These are phyloP conservation scores for Platorchestia sp. DNA, from an alignment of 1,140 invertebrate species.

Conservation along the genomic window DNA sequence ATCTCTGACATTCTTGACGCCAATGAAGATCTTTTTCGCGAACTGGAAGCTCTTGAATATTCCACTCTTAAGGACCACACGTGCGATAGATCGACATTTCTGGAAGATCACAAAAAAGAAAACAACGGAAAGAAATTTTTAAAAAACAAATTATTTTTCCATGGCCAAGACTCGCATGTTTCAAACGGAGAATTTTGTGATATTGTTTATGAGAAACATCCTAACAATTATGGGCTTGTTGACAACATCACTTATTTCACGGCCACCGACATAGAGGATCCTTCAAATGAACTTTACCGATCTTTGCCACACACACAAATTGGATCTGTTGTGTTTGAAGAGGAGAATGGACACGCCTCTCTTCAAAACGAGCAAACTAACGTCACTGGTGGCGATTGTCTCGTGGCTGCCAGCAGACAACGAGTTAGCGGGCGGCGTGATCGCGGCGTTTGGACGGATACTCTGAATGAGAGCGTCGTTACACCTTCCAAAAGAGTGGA, in stretches of 20 bases:
- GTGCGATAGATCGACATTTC: not conserved
- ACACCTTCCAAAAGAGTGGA: slow-evolving; percentile 9
- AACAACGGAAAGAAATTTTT: not conserved
- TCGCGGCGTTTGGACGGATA: slow-evolving; percentile 50
- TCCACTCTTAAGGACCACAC: not conserved
- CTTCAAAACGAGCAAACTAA: not conserved
- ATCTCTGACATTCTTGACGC: slow-evolving; percentile 33
- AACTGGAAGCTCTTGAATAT: slow-evolving; percentile 23
- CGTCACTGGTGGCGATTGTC: slow-evolving; percentile 1
- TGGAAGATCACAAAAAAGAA: not conserved
- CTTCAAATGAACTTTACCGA: not conserved
- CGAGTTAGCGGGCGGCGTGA: slow-evolving; percentile 35
- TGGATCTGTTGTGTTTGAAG: not conserved
- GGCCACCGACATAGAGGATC: not conserved
- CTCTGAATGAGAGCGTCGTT: slow-evolving; percentile 12
- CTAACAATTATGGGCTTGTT: not conserved
- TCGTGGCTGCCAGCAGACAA: slow-evolving; percentile 1
- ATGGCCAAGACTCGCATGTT: not conserved
- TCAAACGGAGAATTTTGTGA: slow-evolving; percentile 23
- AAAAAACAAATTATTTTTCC: not conserved
- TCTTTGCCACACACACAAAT: not conserved
- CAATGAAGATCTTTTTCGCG: slow-evolving; percentile 16
- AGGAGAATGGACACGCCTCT: not conserved
- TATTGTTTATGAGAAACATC: slow-evolving; percentile 29
- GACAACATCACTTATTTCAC: slow-evolving; percentile 48